These are phyloP conservation scores for Pygoscelis antarcticus DNA, from an alignment of 2,113 vertebrate genomes.

Conservation along the genomic window DNA sequence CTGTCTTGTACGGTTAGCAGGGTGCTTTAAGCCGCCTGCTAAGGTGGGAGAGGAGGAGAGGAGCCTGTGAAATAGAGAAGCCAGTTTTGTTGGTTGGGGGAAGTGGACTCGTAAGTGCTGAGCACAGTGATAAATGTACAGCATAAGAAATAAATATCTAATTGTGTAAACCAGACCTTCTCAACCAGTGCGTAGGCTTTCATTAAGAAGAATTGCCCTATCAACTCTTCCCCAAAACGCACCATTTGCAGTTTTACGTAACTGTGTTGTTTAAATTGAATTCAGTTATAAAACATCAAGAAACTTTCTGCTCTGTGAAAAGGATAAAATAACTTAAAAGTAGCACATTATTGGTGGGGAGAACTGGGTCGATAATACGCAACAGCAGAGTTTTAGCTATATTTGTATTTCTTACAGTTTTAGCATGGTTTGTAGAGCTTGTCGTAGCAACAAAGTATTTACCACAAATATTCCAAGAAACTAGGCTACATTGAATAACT, in stretches of 20 bases:
- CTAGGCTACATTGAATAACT: not conserved
- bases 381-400: not conserved
- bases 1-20: not conserved
- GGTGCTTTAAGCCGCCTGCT: not conserved
- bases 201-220: not conserved
- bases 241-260: not conserved
- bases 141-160: not conserved
- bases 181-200: not conserved
- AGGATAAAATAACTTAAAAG: not conserved
- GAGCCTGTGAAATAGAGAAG: not conserved
- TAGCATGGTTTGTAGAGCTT: not conserved
- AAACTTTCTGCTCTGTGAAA: not conserved
- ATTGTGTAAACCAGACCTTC: not conserved
- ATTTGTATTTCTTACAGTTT: not conserved
- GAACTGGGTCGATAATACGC: not conserved
- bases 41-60: not conserved
- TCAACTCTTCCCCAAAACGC: not conserved
- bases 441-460: not conserved
- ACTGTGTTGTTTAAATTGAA: not conserved
- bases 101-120: not conserved
- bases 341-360: accelerated
- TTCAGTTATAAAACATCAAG: not conserved
- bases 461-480: not conserved
- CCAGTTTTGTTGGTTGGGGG: not conserved
- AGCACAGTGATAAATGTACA: accelerated